These are phyloP conservation scores for Karalla daura DNA, from an alignment of 2,797 vertebrate species.

Conservation along the genomic window DNA sequence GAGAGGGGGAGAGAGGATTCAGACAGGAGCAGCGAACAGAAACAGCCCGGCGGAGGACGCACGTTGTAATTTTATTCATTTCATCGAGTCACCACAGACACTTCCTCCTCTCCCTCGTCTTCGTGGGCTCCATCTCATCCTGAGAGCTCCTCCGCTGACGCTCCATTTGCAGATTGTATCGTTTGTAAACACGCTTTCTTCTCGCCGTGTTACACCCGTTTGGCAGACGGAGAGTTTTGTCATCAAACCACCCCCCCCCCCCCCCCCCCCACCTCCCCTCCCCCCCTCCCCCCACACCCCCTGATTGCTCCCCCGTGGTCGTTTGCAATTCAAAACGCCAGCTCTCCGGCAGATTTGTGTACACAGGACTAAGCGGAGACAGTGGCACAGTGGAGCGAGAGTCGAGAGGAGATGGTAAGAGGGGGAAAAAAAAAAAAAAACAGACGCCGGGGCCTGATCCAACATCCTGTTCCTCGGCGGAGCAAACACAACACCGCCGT, in stretches of 20 bases:
- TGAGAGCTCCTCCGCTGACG: constrained; percentile 5
- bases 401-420: background rate
- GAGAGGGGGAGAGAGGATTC: constrained; percentile 24
- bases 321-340: constrained; percentile 62
- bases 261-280: background rate
- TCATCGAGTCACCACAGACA: constrained; percentile 31
- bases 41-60: constrained; percentile 26
- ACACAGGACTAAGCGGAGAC: constrained; percentile 48
- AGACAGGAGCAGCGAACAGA: background rate
- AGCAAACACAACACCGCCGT: constrained; percentile 22
- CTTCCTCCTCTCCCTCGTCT: constrained; percentile 23
- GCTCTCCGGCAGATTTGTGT: constrained; percentile 44
- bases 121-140: constrained; percentile 40
- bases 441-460: constrained; percentile 51
- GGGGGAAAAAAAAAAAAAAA: too few relatives aligned
- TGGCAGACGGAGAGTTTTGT: constrained; percentile 29
- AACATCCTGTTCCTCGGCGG: constrained; percentile 32
- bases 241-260: background rate
- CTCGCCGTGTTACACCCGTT: constrained; percentile 31
- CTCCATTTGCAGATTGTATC: constrained; percentile 68
- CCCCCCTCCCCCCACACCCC: background rate
- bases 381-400: constrained; percentile 3
- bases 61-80: constrained; percentile 52
- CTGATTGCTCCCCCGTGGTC: background rate
- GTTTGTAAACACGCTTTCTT: constrained; percentile 59